These are phyloP conservation scores for Hanleya hanleyi DNA, from an alignment of 2,888 invertebrate genomes.

Conservation along the genomic window DNA sequence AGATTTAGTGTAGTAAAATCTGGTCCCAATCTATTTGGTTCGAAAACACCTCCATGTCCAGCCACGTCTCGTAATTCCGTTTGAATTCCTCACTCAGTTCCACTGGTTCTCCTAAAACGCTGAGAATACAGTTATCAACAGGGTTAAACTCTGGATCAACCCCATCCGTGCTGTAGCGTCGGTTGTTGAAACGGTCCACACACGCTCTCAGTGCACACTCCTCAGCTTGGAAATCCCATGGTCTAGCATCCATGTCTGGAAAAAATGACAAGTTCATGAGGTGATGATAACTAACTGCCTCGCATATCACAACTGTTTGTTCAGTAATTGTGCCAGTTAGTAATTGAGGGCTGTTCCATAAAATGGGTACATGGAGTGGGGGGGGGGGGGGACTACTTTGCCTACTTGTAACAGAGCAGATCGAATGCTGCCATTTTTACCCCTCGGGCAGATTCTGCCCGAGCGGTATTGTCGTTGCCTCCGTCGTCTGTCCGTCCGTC, in stretches of 20 bases:
- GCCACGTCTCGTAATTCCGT: slow-evolving; percentile 88
- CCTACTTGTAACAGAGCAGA: no score
- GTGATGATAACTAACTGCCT: background rate
- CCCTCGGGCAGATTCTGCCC: no score
- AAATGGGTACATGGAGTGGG: background rate
- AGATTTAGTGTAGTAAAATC: slow-evolving; percentile 56
- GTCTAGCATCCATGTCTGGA: slow-evolving; percentile 92
- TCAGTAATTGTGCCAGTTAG: background rate
- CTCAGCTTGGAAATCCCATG: slow-evolving; percentile 97
- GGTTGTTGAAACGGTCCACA: slow-evolving; percentile 96
- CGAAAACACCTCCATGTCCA: slow-evolving; percentile 96
- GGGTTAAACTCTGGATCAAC: slow-evolving; percentile 78
- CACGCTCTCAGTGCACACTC: slow-evolving; percentile 94
- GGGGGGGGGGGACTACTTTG: no score
- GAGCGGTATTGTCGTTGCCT: no score
- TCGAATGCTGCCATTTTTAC: no score
- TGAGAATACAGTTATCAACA: slow-evolving; percentile 87
- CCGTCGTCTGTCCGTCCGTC: no score
- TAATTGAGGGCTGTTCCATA: background rate
- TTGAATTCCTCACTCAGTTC: slow-evolving; percentile 88
- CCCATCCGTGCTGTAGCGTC: slow-evolving; percentile 83
- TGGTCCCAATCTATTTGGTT: slow-evolving; percentile 80
- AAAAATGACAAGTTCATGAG: slow-evolving; percentile 11
- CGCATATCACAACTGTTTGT: background rate
- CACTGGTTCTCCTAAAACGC: slow-evolving; percentile 84